Conservation (phyloP, 2,797 vertebrate genomes). For the Malacoraja senta region DNA sequence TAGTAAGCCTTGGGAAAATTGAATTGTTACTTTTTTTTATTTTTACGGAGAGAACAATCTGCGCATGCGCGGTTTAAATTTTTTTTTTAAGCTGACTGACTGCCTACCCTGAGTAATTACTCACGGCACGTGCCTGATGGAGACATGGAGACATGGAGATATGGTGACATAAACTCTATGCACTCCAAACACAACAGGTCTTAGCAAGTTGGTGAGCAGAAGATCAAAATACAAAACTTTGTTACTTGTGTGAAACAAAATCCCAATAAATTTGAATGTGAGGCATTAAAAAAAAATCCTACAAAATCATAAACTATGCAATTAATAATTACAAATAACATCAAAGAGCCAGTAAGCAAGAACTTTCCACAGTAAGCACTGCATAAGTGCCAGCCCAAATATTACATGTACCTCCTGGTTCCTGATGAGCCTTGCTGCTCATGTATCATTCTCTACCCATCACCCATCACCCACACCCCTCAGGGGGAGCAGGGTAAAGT, state of each 20-base stretch:
- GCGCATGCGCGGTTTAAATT: too few relatives aligned
- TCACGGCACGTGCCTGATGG: too few relatives aligned
- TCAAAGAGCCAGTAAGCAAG: background rate
- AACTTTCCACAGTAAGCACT: background rate
- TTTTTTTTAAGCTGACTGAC: too few relatives aligned
- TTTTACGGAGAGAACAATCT: too few relatives aligned
- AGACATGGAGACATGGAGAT: too few relatives aligned
- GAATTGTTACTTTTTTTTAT: too few relatives aligned
- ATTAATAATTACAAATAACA: background rate
- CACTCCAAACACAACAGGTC: background rate
- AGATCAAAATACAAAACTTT: background rate
- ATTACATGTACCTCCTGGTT: background rate
- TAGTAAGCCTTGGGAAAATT: too few relatives aligned
- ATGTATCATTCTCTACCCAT: background rate
- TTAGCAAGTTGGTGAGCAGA: background rate
- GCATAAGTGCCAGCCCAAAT: too few relatives aligned
- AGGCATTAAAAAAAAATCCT: background rate
- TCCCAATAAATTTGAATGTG: background rate
- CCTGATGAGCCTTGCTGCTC: too few relatives aligned
- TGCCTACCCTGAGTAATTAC: too few relatives aligned
- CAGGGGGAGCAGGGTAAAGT: background rate
- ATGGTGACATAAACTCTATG: too few relatives aligned
- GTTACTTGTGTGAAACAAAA: background rate
- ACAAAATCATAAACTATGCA: background rate
- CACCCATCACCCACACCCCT: background rate